Percentiles rank a stretch among this genome's conserved stretches.
These are phyloP conservation scores for Parascotia fuliginaria DNA, from an alignment of 2,888 invertebrate species.

Conservation along the genomic window DNA sequence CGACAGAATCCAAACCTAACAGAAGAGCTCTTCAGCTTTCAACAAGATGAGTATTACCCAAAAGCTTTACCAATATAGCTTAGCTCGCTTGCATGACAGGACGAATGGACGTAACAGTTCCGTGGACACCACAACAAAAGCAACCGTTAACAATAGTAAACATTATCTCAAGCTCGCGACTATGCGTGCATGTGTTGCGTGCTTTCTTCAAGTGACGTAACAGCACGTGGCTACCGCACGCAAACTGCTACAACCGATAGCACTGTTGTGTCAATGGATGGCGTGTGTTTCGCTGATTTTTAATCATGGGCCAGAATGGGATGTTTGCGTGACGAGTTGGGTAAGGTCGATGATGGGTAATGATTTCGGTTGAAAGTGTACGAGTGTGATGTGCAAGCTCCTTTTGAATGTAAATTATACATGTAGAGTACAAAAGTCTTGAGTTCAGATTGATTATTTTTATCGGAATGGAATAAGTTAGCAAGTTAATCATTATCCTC, in stretches of 20 bases:
- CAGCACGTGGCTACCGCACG: slow-evolving; percentile 74
- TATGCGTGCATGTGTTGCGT: slow-evolving; percentile 66
- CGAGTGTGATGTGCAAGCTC: too few species aligned
- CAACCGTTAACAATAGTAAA: slow-evolving; percentile 15
- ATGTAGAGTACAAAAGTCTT: too few species aligned
- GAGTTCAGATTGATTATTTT: too few species aligned
- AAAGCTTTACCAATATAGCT: too few species aligned
- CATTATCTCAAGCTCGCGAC: slow-evolving; percentile 37
- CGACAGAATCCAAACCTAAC: too few species aligned
- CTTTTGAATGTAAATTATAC: too few species aligned
- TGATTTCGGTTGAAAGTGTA: slow-evolving; percentile 30
- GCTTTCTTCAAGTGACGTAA: slow-evolving; percentile 63
- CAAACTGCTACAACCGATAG: slow-evolving; percentile 59
- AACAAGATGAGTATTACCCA: too few species aligned
- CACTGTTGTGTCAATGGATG: slow-evolving; percentile 75
- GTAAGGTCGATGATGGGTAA: slow-evolving; percentile 50
- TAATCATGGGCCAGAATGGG: slow-evolving; percentile 69
- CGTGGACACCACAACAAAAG: slow-evolving; percentile 8
- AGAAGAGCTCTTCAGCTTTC: too few species aligned
- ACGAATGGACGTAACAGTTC: not conserved
- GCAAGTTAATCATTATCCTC: too few species aligned
- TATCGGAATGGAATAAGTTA: too few species aligned
- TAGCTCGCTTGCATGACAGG: not conserved
- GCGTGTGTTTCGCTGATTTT: slow-evolving; percentile 76
- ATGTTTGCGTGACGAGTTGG: slow-evolving; percentile 66